Percentiles rank a stretch among this genome's conserved stretches.
Evolutionary conservation across 2,113 vertebrate species (phyloP).

Genomic region (Puntigrus tetrazona): DNA sequence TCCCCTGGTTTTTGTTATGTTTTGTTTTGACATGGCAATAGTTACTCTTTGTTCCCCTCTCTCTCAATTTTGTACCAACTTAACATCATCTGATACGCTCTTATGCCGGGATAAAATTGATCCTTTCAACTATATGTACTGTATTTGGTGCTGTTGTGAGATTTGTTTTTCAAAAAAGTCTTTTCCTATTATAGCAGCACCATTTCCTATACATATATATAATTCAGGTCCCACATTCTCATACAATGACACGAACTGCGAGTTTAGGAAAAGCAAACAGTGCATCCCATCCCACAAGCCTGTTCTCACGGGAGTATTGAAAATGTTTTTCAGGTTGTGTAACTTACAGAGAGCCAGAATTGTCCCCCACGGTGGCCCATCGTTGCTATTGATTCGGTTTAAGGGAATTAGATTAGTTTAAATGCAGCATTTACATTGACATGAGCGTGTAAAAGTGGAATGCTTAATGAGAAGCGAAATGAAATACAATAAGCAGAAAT

Average conservation of each 20-base stretch:
- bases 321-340: conserved; percentile 34
- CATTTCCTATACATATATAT: conserved; percentile 9
- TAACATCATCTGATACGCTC: conserved; percentile 36
- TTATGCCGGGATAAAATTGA: conserved; percentile 3
- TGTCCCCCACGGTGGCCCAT: conserved; percentile 31
- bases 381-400: conserved; percentile 26
- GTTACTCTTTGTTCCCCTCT: conserved; percentile 40
- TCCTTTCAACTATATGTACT: not conserved
- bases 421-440: conserved; percentile 8
- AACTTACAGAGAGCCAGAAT: conserved; percentile 28
- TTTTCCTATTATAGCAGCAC: not conserved
- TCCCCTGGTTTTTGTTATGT: conserved; percentile 53
- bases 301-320: conserved; percentile 17
- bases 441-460: not conserved
- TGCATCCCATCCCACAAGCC: conserved; percentile 25
- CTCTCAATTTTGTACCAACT: conserved; percentile 39
- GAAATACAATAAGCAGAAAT: not conserved
- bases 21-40: conserved; percentile 61
- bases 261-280: conserved; percentile 33
- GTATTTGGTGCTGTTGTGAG: not conserved
- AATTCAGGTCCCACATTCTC: conserved; percentile 25
- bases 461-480: not conserved
- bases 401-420: not conserved
- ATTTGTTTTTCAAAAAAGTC: not conserved
- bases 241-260: conserved; percentile 31